Conservation (phyloP, 2,113 vertebrate genomes). For the Anhinga rufa region DNA sequence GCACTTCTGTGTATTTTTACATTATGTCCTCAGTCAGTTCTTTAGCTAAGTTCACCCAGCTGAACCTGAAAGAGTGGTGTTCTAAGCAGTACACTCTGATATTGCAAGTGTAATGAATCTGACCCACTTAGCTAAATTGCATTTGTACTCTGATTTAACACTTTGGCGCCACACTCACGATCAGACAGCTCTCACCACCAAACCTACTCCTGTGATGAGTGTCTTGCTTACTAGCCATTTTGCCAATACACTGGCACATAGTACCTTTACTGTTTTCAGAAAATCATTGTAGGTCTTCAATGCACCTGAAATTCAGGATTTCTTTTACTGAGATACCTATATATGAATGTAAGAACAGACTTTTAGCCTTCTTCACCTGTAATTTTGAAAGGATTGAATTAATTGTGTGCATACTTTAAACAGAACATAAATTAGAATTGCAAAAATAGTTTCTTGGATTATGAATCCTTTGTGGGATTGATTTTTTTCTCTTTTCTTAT, state of each 20-base stretch:
- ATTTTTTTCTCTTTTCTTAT: background rate
- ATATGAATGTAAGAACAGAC: background rate
- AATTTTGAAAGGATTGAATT: constrained; percentile 18
- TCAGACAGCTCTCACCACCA: background rate
- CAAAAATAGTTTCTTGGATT: background rate
- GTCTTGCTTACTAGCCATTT: background rate
- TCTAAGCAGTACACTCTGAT: background rate
- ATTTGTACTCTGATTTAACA: background rate
- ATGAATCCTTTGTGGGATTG: background rate
- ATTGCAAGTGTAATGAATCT: background rate
- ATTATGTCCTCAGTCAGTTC: background rate
- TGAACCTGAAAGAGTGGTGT: background rate
- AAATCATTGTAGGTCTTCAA: background rate
- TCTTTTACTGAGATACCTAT: background rate
- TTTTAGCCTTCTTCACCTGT: background rate
- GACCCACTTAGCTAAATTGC: background rate
- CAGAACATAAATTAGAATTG: background rate
- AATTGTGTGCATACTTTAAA: background rate
- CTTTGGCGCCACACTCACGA: background rate
- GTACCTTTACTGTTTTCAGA: background rate
- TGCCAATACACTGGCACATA: background rate
- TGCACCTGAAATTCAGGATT: background rate
- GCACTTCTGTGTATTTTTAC: background rate
- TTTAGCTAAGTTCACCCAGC: background rate
- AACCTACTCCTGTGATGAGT: background rate